Conservation (phyloP, 2,797 vertebrate genomes). For the Phataginus tricuspis region DNA sequence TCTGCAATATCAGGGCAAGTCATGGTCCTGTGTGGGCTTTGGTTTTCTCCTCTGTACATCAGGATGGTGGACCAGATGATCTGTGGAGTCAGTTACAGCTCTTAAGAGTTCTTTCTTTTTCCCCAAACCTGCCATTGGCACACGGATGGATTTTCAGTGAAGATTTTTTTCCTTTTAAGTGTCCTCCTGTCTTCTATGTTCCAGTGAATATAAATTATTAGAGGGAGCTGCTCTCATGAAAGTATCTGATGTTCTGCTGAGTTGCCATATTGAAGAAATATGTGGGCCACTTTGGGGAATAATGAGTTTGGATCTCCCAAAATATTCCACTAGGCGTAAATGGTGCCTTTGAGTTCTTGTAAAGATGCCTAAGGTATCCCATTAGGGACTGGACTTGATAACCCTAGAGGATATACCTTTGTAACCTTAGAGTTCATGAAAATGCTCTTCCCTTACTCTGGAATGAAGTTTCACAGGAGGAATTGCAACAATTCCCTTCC, state of each 20-base stretch:
- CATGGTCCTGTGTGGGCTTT: not conserved
- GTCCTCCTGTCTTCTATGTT: not conserved
- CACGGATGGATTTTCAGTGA: not conserved
- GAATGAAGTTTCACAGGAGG: not conserved
- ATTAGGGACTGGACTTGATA: not conserved
- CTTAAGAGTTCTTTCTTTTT: not conserved
- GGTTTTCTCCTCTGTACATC: not conserved
- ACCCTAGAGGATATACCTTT: not conserved
- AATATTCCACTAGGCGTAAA: not conserved
- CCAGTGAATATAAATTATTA: not conserved
- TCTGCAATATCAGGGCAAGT: not conserved
- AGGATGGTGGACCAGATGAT: not conserved
- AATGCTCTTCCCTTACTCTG: not conserved
- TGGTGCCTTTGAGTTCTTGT: not conserved
- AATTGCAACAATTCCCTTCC: conserved; percentile 55
- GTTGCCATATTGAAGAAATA: not conserved
- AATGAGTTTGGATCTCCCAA: not conserved
- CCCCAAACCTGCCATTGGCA: not conserved
- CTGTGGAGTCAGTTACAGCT: not conserved
- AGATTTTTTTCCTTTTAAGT: not conserved
- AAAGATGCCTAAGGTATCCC: not conserved
- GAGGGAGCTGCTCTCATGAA: not conserved
- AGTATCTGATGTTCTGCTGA: not conserved
- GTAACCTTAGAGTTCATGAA: conserved; percentile 21
- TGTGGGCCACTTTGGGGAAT: not conserved